These are phyloP conservation scores for Piaya cayana DNA, from an alignment of 2,113 vertebrate species.

Conservation along the genomic window DNA sequence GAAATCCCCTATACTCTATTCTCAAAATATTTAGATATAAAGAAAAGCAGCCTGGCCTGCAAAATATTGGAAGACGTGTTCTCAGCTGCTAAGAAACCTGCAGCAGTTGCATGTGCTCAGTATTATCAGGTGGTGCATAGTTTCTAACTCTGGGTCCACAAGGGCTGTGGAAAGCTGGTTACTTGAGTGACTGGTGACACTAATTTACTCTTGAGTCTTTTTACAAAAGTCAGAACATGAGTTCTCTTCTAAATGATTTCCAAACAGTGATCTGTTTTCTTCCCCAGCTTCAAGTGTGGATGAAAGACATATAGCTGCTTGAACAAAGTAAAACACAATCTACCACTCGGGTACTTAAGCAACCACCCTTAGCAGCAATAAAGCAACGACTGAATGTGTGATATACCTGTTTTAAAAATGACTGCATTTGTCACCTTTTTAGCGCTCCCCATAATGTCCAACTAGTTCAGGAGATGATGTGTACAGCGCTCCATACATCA, in stretches of 20 bases:
- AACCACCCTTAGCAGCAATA: neutral
- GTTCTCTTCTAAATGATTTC: neutral
- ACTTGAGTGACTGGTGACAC: neutral
- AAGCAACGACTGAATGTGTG: neutral
- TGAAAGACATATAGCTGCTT: neutral
- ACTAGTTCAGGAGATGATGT: neutral
- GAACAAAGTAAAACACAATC: neutral
- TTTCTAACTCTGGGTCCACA: neutral
- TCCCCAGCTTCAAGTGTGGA: neutral
- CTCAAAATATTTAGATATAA: neutral
- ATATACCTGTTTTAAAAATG: neutral
- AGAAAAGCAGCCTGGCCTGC: neutral
- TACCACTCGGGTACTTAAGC: neutral
- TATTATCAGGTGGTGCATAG: rapidly evolving
- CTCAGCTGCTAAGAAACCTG: neutral
- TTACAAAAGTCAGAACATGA: neutral
- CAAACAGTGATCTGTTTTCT: neutral
- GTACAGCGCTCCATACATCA: neutral
- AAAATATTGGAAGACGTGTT: neutral
- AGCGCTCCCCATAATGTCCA: neutral
- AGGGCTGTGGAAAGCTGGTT: neutral
- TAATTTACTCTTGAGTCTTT: neutral
- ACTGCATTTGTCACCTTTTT: neutral
- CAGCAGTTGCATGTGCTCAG: neutral
- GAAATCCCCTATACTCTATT: neutral